A percentile compares a stretch with the other conserved stretches of the same genome.
Evolutionary conservation across 2,888 invertebrate species (phyloP).

Genomic region (Drosophila melanosoma): DNA sequence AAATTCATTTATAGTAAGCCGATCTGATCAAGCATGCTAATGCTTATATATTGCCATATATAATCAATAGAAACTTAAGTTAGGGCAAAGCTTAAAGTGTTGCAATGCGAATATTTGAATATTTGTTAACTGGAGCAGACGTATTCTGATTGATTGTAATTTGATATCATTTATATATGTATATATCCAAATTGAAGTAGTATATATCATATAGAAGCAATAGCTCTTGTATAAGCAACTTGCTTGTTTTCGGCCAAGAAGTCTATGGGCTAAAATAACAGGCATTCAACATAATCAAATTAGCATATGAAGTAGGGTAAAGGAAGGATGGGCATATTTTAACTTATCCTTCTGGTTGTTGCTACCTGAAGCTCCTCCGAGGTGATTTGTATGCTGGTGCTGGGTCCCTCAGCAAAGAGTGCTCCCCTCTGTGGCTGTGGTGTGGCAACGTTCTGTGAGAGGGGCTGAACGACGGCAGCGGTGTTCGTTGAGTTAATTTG

Average conservation of each 20-base stretch:
- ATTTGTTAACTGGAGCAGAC: constrained; percentile 32
- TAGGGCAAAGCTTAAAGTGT: constrained; percentile 3
- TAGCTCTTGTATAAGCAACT: neutral
- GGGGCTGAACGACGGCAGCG: constrained; percentile 84
- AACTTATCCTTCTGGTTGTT: neutral
- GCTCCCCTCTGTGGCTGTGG: constrained; percentile 54
- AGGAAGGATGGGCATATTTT: neutral
- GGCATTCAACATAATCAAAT: neutral
- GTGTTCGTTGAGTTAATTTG: constrained; percentile 86
- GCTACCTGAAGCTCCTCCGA: constrained; percentile 91
- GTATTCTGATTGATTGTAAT: neutral
- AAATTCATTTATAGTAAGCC: neutral
- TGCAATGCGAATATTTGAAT: constrained; percentile 7
- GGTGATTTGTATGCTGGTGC: constrained; percentile 86
- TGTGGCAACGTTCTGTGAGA: constrained; percentile 82
- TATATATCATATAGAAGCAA: neutral
- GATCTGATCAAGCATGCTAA: neutral
- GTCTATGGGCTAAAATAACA: neutral
- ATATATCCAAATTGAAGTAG: neutral
- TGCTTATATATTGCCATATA: neutral
- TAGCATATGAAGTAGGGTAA: neutral
- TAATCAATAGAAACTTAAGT: neutral
- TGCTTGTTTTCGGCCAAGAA: neutral
- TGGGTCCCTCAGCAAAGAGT: constrained; percentile 58
- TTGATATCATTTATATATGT: neutral